Base-by-base conservation (phyloP, 2,113 vertebrate genomes). In the Hemicordylus capensis region DNA sequence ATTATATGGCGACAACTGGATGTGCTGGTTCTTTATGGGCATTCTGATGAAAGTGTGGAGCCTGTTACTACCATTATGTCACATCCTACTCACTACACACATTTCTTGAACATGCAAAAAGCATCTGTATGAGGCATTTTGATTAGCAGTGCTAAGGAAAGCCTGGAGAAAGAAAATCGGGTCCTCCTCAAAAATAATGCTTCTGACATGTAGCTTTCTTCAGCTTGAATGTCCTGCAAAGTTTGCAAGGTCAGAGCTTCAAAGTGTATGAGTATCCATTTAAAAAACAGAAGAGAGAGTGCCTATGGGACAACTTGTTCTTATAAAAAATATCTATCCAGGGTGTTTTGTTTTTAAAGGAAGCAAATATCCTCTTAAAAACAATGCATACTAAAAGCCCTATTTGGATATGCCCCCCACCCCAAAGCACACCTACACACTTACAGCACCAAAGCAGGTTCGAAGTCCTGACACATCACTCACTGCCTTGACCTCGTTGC, bases 201-300 rank as follows among this genome's bases (percentile, higher is more conserved):
- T 58, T 17, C 22, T 4, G 1, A 48, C 1, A 1, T 4, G 31
- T 6, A 73, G 15, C 56, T 48, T 42, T 0, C 0, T 0, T 0
- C 15, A 17, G 24, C 3, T 19, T 37, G 22, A 80, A 58, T 31
- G 46, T 0, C 54, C 28, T 34, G 4, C 28, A 24, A 39, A 4
- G 54, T 56, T 12, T 34, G 11, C 26, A 78, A 39, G 26, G 14
- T 24, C n/a, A 34, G 31, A 1, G 34, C 4, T 59, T 44, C 12
- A 17, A 14, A 28, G 28, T 0, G 1, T 0, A 0, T 4, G 0
- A 0, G 0, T 54, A 6, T 44, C 67, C 1, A 14, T 24, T 17
- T 11, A n/a, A 1, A 51, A 58, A 2, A 37, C 0, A 0, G 11
- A 4, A 34, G n/a, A n/a, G n/a, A n/a, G n/a, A n/a, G n/a, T n/a